Conservation (phyloP, 2,888 invertebrate species). For the Lacanobia oleracea region DNA sequence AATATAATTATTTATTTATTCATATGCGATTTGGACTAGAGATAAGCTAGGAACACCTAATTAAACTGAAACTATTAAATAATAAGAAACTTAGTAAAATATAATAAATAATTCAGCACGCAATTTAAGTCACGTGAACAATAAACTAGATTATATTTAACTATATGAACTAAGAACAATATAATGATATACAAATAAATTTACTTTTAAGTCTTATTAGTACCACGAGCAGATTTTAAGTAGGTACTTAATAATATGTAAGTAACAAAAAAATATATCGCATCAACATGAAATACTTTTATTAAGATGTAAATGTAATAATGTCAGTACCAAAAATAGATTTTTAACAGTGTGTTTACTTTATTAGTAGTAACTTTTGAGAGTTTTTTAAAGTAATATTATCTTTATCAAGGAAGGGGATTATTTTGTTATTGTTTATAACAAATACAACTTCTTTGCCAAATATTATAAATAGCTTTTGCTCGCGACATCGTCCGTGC, state of each 20-base stretch:
- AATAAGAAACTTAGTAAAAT: background rate
- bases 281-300: background rate
- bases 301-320: too few species aligned
- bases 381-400: too few species aligned
- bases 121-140: background rate
- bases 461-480: too few species aligned
- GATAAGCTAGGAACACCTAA: background rate
- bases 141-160: background rate
- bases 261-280: too few species aligned
- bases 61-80: background rate
- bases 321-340: background rate
- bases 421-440: background rate
- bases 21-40: background rate
- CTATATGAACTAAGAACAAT: background rate
- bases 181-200: background rate
- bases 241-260: background rate
- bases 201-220: background rate
- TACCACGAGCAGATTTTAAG: background rate
- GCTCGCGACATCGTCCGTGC: too few species aligned
- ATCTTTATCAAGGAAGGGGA: too few species aligned
- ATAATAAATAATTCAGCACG: background rate
- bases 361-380: too few species aligned
- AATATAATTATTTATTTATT: background rate
- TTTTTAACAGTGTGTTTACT: background rate
- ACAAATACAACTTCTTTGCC: too few species aligned